Conservation (phyloP, 1,140 invertebrate genomes). For the Asbolus verrucosus region DNA sequence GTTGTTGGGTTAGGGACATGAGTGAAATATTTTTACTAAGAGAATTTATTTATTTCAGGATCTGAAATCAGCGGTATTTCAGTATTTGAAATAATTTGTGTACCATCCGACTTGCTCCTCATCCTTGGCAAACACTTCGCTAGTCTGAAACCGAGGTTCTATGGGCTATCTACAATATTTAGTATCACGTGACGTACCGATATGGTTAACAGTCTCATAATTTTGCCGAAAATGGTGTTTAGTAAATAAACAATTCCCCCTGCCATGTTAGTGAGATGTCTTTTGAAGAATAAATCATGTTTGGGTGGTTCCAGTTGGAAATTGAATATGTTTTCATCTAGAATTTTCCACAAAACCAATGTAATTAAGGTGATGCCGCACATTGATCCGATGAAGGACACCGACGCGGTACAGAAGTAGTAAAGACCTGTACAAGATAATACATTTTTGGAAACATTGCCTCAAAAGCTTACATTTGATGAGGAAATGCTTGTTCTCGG, state of each 20-base stretch:
- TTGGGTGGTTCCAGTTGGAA: slow-evolving; percentile 41
- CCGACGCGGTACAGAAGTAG: slow-evolving; percentile 7
- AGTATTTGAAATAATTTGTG: not conserved
- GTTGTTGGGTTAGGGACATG: no score
- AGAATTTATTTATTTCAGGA: no score
- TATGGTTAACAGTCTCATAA: slow-evolving; percentile 50
- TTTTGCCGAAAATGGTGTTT: slow-evolving; percentile 42
- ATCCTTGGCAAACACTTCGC: slow-evolving; percentile 23
- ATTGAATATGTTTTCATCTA: slow-evolving; percentile 46
- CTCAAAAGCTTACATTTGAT: slow-evolving; percentile 1
- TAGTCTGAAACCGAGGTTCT: slow-evolving; percentile 18
- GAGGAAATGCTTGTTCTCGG: slow-evolving; percentile 24
- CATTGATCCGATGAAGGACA: slow-evolving; percentile 31
- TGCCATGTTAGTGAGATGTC: slow-evolving; percentile 41
- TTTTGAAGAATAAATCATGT: slow-evolving; percentile 43
- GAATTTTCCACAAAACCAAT: slow-evolving; percentile 50
- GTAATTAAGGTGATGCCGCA: slow-evolving; percentile 47
- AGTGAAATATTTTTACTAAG: no score
- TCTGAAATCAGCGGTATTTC: no score
- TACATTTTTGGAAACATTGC: not conserved
- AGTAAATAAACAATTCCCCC: slow-evolving; percentile 44
- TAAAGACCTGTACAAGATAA: slow-evolving; percentile 7
- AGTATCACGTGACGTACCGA: slow-evolving; percentile 30
- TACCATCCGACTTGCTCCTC: slow-evolving; percentile 5
- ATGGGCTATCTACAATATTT: not conserved